Evolutionary conservation across 2,113 vertebrate genomes (phyloP).

Genomic region (Gallinago jamesoni): DNA sequence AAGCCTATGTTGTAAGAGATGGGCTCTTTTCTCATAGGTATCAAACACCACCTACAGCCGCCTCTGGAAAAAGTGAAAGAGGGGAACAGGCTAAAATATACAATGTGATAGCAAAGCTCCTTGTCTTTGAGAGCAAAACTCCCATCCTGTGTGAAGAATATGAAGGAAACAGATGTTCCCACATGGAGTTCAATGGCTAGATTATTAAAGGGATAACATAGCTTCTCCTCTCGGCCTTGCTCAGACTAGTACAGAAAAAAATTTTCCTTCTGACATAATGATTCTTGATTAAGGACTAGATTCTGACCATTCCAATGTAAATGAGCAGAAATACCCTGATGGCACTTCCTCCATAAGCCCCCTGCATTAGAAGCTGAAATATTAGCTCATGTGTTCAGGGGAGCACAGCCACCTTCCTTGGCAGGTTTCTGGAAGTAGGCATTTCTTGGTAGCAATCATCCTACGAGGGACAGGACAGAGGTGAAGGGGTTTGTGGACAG

Average conservation of each 20-base stretch:
- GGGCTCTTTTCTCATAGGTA: constrained; percentile 5
- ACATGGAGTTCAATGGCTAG: neutral
- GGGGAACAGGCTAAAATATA: constrained; percentile 30
- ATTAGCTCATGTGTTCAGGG: neutral
- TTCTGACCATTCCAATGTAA: neutral
- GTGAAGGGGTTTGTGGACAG: neutral
- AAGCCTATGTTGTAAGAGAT: neutral
- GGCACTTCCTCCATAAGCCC: neutral
- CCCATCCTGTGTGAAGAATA: constrained; percentile 1
- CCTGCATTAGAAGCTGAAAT: neutral
- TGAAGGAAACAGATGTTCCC: constrained; percentile 31
- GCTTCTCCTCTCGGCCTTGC: neutral
- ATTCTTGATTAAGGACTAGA: neutral
- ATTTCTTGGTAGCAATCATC: neutral
- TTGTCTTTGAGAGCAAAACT: constrained; percentile 12
- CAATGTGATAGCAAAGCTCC: constrained; percentile 16
- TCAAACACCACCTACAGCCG: constrained; percentile 9
- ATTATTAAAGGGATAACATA: neutral
- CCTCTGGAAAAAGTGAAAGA: neutral
- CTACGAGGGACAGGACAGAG: neutral
- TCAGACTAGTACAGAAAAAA: neutral
- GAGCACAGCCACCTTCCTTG: neutral
- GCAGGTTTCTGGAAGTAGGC: neutral
- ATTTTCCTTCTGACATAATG: neutral
- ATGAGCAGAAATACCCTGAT: neutral